Percentiles rank a stretch among this genome's conserved stretches.
Conservation (phyloP, 2,113 vertebrate genomes). For the Oplegnathus fasciatus region DNA sequence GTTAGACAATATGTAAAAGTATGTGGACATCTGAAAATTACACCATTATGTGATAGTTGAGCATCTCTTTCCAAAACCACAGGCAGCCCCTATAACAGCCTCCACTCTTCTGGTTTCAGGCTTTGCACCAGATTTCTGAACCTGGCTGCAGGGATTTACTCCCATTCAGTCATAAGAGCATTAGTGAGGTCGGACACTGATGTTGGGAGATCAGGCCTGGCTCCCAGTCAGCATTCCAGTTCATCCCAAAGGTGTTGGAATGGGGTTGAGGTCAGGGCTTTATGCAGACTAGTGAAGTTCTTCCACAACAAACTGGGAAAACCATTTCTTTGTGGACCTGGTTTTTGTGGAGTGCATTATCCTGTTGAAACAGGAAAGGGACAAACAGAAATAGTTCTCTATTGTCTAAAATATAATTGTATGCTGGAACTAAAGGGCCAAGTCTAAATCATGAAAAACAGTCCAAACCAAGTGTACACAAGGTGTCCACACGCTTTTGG, state of each 20-base stretch:
- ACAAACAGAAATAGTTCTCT: neutral
- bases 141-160: neutral
- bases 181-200: neutral
- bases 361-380: neutral
- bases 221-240: neutral
- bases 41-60: neutral
- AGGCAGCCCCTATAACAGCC: neutral
- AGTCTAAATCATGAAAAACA: neutral
- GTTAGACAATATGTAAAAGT: neutral
- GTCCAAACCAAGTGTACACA: neutral
- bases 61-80: neutral
- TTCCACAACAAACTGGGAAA: neutral
- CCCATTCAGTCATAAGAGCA: neutral
- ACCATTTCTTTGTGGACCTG: neutral
- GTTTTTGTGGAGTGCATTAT: neutral
- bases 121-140: neutral
- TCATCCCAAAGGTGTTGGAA: neutral
- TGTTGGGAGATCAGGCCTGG: neutral
- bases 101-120: neutral
- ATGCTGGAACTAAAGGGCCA: neutral
- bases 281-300: neutral
- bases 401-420: neutral
- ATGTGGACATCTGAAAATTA: neutral
- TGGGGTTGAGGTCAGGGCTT: neutral
- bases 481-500: slow-evolving; percentile 7